phyloP scores from a whole-genome alignment of 2,797 vertebrate genomes.

The Chelonia mydas region DNA sequence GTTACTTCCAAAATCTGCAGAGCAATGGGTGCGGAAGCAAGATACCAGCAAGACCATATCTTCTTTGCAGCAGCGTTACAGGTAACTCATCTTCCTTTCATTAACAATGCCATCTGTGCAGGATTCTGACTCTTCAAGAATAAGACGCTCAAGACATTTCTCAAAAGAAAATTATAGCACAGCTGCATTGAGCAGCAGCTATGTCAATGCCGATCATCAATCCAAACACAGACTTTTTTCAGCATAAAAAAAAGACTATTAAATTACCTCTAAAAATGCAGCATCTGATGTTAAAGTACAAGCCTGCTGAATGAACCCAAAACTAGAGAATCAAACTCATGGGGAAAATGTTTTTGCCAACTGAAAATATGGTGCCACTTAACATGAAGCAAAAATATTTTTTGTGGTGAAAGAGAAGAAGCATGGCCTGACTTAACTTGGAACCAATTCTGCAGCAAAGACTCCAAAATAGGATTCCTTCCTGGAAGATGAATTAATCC shows the following conservation, averaged over 20 bases:
- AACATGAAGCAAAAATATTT: not conserved
- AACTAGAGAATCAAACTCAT: not conserved
- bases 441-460: not conserved
- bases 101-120: not conserved
- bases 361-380: not conserved
- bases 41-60: not conserved
- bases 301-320: not conserved
- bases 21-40: not conserved
- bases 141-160: not conserved
- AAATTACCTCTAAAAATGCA: not conserved
- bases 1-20: not conserved
- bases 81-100: not conserved
- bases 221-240: constrained; percentile 10
- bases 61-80: not conserved
- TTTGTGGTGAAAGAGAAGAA: not conserved
- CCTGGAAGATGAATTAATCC: not conserved
- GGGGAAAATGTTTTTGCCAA: not conserved
- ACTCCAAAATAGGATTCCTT: constrained; percentile 20
- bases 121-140: not conserved
- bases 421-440: not conserved
- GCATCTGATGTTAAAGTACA: not conserved
- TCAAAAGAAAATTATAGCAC: constrained; percentile 10
- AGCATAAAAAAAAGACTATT: not conserved
- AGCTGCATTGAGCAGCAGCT: not conserved
- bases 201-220: not conserved